Conservation (phyloP, 2,113 vertebrate genomes). For the Sardina pilchardus region DNA sequence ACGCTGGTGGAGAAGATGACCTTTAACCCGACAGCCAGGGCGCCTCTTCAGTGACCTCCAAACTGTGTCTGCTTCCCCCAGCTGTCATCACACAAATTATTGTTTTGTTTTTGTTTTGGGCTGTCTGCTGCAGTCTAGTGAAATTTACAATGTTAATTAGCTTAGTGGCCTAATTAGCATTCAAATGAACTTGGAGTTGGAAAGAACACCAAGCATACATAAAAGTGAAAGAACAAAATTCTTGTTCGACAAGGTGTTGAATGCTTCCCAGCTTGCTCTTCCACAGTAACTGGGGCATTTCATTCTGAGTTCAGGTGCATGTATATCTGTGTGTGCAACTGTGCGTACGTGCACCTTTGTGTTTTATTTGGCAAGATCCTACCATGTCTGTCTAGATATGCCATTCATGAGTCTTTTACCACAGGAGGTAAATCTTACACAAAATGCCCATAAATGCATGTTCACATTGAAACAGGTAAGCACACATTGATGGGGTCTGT, state of each 20-base stretch:
- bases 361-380: neutral
- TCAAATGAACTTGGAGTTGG: constrained; percentile 67
- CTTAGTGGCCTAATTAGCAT: constrained; percentile 69
- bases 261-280: neutral
- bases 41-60: neutral
- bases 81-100: neutral
- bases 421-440: neutral
- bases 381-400: neutral
- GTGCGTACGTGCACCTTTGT: neutral
- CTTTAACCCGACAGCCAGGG: neutral
- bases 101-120: constrained; percentile 54
- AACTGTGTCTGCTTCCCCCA: neutral
- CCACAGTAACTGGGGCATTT: constrained; percentile 6
- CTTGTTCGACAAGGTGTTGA: constrained; percentile 62
- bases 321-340: neutral
- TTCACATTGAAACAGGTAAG: neutral
- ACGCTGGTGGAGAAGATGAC: neutral
- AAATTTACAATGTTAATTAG: constrained; percentile 70
- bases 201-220: constrained; percentile 57
- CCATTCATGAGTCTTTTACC: neutral
- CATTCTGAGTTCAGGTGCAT: neutral
- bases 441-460: neutral
- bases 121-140: constrained; percentile 45
- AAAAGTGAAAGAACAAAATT: constrained; percentile 60
- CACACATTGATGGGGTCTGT: neutral